These are phyloP conservation scores for Drosophila meridionalis DNA, from an alignment of 2,888 invertebrate genomes.

Conservation along the genomic window DNA sequence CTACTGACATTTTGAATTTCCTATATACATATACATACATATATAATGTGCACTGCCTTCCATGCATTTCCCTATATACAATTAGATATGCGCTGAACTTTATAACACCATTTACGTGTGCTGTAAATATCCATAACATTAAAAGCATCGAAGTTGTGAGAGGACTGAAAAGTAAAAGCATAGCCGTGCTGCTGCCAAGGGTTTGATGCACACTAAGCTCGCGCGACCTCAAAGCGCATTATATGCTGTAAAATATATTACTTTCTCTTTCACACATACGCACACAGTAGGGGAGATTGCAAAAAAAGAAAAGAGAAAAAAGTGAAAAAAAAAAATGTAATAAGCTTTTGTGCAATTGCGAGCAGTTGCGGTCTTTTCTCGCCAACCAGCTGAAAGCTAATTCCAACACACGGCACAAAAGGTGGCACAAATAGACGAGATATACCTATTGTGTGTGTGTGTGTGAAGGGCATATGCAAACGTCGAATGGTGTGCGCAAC, in stretches of 20 bases:
- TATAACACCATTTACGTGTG: neutral
- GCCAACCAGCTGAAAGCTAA: constrained; percentile 69
- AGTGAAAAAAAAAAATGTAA: constrained; percentile 43
- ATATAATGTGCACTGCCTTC: neutral
- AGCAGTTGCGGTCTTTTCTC: constrained; percentile 49
- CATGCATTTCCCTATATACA: neutral
- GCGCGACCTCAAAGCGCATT: constrained; percentile 74
- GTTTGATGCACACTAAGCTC: constrained; percentile 48
- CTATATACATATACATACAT: no score
- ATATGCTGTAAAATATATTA: constrained; percentile 66
- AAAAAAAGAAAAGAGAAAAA: neutral
- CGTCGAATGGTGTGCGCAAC: constrained; percentile 55
- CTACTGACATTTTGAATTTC: no score
- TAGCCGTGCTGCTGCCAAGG: constrained; percentile 27
- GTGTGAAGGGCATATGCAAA: constrained; percentile 43
- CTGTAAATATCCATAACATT: neutral
- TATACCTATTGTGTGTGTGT: constrained; percentile 11
- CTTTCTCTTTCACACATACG: constrained; percentile 35
- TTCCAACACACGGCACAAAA: constrained; percentile 76
- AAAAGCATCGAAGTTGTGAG: neutral
- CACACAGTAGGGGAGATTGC: neutral
- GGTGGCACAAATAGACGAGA: constrained; percentile 61
- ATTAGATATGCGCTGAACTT: neutral
- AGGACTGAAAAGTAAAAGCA: neutral
- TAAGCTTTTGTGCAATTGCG: constrained; percentile 78